Evolutionary conservation across 1,140 invertebrate genomes (phyloP), one percentile per base, ranked within the genome.

Genomic region (Marisa cornuarietis): DNA sequence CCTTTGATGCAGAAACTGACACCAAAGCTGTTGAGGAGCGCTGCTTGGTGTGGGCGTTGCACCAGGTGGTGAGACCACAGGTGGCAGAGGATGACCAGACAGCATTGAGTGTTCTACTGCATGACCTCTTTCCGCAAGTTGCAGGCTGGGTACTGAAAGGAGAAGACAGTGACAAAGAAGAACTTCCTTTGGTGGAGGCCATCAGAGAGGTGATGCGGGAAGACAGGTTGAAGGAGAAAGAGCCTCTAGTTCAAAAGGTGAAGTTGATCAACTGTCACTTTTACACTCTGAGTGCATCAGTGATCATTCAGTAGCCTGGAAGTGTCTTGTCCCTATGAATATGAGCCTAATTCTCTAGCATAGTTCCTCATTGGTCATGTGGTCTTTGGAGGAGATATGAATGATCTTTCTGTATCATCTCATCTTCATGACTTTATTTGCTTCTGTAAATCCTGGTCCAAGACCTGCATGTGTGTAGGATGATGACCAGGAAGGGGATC

Each of bases 171-270:
- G 63, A 63, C 5, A 77, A 83, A 24, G 83, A 87, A 61, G 82
- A 81, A 58, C 54, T 58, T 8, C 80, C 84, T 24, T 79, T 91
- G 20, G 78, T 86, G 26, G 81, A 79, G 51, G 86, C 87, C 58
- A 79, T 91, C 18, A 71, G 85, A 66, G 89, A 90, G 61, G 87
- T 90, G 74, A 81, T 90, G 61, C 85, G 84, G 72, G 88, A 88
- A 76, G 87, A 88, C 78, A 83, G 84, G 63, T 73, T 90, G 75
- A 82, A 87, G 71, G 79, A 81, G 9, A 86, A 84, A 49, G 61
- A 85, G 58, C 83, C 84, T 18, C 69, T 87, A 11, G 78, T 89
- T 51, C 76, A 83, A n/a, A 90, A 90, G 86, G 89, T 90, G 49
- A 79, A 71, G 26, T n/a, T 31, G 11, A 14, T 72, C 42, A 51